phyloP scores from a whole-genome alignment of 2,888 invertebrate genomes.

The Argyra leucocephala region DNA sequence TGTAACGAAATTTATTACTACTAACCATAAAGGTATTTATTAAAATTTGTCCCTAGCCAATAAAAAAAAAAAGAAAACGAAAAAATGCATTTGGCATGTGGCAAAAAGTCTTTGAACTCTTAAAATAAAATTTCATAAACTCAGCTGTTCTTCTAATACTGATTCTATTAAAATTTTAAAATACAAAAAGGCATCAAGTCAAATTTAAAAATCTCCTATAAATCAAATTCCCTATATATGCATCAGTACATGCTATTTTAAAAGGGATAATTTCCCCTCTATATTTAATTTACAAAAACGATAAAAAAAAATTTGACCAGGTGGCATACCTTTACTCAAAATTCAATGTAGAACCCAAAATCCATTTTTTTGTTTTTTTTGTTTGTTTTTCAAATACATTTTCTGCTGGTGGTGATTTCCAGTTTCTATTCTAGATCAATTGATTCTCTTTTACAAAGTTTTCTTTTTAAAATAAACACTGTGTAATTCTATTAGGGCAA shows the following conservation, averaged over 20 bases:
- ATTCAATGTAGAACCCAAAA: not conserved
- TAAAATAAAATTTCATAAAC: no score
- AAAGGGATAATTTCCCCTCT: not conserved
- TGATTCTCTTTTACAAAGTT: no score
- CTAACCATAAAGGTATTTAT: no score
- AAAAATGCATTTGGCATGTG: not conserved
- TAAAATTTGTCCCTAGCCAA: no score
- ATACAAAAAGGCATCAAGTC: not conserved
- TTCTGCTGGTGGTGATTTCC: not conserved
- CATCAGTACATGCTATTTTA: not conserved
- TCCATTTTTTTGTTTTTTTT: no score
- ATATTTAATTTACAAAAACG: not conserved
- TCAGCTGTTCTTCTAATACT: constrained; percentile 6
- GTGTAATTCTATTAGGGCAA: no score
- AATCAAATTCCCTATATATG: not conserved
- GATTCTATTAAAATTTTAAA: not conserved
- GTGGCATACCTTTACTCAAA: not conserved
- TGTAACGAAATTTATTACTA: no score
- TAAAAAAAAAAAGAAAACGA: no score
- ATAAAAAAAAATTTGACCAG: not conserved
- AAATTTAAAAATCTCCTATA: not conserved
- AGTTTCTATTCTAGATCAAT: no score
- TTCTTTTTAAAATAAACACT: no score
- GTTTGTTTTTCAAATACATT: not conserved
- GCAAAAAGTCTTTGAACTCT: not conserved